Base-by-base conservation (phyloP, 2,113 vertebrate species). In the Jaculus jaculus region DNA sequence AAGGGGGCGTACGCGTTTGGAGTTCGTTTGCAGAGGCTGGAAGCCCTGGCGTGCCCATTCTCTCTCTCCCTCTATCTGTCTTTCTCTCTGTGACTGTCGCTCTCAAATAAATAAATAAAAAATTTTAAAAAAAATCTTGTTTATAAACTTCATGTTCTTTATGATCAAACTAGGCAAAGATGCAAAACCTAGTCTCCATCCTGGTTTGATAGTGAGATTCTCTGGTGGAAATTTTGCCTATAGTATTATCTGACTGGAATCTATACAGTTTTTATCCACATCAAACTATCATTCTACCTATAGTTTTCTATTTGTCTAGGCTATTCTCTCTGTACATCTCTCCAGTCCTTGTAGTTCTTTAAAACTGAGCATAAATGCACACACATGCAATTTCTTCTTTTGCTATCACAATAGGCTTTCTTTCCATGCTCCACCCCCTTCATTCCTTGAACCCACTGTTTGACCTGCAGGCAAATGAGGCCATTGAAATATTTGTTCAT, bases 401-500 rank as follows among this genome's bases (percentile, higher is more conserved):
- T 97, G 71, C 88, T 93, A 73, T 3, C 26, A 81, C 94, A 96
- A 96, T 93, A 95, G 79, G 87, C 84, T 86, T 94, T 90, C 65
- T 96, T 96, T 96, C 96, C 94, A 73, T 54, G 61, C 84, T 73
- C 74, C n/a, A 54, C 37, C 39, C n/a, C 32, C 69, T 92, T 63
- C 61, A 1, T 75, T 92, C 65, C 88, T 81, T 95, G 81, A 47
- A 97, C 89, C 54, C 94, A 95, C 51, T 73, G 79, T 97, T 98
- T 98, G 98, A 98, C 98, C 97, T 86, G 89, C 95, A 97, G 98
- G 98, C 97, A 98, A 98, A 98, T 98, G 97, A 98, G 98, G 98
- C 98, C 98, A 95, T 98, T 98, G 98, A 98, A 98, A 98, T 98
- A 98, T 98, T 98, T 98, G 98, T 98, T 98, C 97, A 98, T 98